Base-by-base conservation (phyloP, 2,888 invertebrate species). In the Dicyrtomina minuta region DNA sequence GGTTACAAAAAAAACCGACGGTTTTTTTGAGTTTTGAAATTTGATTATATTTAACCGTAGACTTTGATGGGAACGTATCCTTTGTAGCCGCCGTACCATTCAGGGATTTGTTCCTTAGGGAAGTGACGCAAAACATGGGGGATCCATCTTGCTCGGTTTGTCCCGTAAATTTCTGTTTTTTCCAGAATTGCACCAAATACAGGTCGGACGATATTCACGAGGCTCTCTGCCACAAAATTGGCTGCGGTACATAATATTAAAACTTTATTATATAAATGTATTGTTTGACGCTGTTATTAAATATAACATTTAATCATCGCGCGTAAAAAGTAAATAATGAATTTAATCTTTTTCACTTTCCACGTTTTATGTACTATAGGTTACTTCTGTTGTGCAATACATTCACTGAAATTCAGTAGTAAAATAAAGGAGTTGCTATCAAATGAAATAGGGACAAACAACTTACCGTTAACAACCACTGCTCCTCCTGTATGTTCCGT, bases 91-190 rank as follows among this genome's bases (percentile, higher is more conserved):
- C 65, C 65, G 13, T 65, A 65, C 39, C 49, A 65, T 6, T 65
- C 65, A 17, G 65, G 65, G 22, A 65, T 53, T 41, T 65, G 65
- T 10, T 49, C 65, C 27, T 65, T 43, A 22, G 65, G 65, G n/a
- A 65, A 65, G 33, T 65, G 65, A 53, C 65, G 65, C n/a, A 65
- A 41, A 22, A 65, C 65, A 26, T 51, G 33, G 3, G 65, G 65
- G 13, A 65, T 17, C 65, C 65, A 61, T 59, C 51, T 39, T 5
- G 60, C 60, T 43, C 33, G 12, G 33, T 68, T 60, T 10, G 68
- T 61, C 22, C 68, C 68, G n/a, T 61, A 68, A 24, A 68, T 68
- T 55, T 68, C 68, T n/a, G 68, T 68, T 27, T 60, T 51, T 17
- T 68, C 68, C 68, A 68, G 26, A 39, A 68, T 68, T 24, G 60